Conservation (phyloP, 2,797 vertebrate genomes). For the Loris lydekkerianus region DNA sequence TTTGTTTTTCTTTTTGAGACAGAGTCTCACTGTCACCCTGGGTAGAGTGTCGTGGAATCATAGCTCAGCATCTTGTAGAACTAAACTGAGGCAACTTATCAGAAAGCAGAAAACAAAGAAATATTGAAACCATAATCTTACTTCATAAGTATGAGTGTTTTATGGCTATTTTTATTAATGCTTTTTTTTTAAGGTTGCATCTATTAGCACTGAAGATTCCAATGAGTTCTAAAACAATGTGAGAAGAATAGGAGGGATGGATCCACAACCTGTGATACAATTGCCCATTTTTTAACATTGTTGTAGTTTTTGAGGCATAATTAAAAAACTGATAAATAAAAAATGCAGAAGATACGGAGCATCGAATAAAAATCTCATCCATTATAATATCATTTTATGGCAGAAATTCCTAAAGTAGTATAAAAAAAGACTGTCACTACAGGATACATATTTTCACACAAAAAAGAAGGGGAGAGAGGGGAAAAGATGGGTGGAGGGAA, state of each 20-base stretch:
- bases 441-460: not conserved
- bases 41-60: too few relatives aligned
- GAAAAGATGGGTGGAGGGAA: too few relatives aligned
- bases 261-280: constrained; percentile 20
- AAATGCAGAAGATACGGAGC: constrained; percentile 23
- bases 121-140: constrained; percentile 21
- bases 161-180: constrained; percentile 48
- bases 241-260: not conserved
- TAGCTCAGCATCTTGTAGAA: not conserved
- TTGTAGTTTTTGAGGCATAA: constrained; percentile 44
- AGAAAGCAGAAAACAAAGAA: constrained; percentile 31
- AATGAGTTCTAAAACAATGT: constrained; percentile 10
- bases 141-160: constrained; percentile 46
- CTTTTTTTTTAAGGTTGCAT: constrained; percentile 34
- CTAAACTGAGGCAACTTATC: constrained; percentile 13
- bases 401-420: constrained; percentile 30
- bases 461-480: not conserved
- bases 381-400: not conserved
- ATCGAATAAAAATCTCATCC: constrained; percentile 43
- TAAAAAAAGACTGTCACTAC: not conserved
- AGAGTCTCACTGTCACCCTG: too few relatives aligned
- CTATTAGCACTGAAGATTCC: constrained; percentile 56
- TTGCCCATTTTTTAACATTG: constrained; percentile 35
- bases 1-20: too few relatives aligned
- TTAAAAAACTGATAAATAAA: constrained; percentile 38